phyloP scores from a whole-genome alignment of 2,888 invertebrate species.

The Amiota communis region DNA sequence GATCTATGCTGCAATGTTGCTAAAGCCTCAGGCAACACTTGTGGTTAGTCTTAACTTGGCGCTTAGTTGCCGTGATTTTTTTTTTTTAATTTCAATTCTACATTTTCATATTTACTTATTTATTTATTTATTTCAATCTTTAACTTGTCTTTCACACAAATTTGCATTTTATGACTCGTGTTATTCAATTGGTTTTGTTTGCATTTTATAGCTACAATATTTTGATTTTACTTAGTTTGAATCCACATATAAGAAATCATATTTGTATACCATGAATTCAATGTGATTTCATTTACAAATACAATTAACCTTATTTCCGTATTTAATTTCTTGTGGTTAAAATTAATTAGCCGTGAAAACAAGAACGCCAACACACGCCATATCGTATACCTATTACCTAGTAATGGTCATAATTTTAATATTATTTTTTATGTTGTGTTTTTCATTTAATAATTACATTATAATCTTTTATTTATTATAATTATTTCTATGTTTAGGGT shows the following conservation, averaged over 20 bases:
- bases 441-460: no score
- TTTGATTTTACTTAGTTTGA: no score
- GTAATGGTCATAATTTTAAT: no score
- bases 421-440: no score
- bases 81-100: conserved; percentile 8
- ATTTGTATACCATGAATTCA: no score
- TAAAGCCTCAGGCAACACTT: background rate
- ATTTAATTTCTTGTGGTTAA: conserved; percentile 62
- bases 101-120: background rate
- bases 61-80: background rate
- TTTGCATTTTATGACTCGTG: conserved; percentile 21
- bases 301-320: conserved; percentile 64
- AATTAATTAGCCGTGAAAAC: conserved; percentile 59
- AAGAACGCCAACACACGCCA: conserved; percentile 22
- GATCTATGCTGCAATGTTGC: conserved; percentile 11
- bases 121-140: conserved; percentile 9
- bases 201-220: background rate
- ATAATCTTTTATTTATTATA: no score
- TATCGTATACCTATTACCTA: no score
- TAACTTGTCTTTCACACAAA: conserved; percentile 4
- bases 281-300: background rate
- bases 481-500: no score
- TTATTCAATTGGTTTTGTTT: conserved; percentile 9
- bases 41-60: conserved; percentile 10
- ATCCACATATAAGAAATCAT: no score